phyloP scores from a whole-genome alignment of 2,113 vertebrate species.

The Madoqua kirkii region DNA sequence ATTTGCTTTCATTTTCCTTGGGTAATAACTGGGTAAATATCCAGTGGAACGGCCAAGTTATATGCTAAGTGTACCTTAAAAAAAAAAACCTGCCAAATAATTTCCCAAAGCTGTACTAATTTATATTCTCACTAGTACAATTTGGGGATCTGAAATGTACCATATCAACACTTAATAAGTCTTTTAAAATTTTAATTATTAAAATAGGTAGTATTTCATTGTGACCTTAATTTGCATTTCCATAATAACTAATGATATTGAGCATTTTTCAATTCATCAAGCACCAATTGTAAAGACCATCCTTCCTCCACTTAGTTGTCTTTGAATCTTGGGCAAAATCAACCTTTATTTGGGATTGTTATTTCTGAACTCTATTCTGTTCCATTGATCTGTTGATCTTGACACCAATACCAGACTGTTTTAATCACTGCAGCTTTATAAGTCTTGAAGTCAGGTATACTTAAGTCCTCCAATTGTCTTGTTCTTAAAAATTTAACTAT shows the following conservation, averaged over 20 bases:
- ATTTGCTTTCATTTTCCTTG: slow-evolving; percentile 25
- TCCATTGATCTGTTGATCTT: background rate
- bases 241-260: background rate
- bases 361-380: background rate
- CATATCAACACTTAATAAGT: background rate
- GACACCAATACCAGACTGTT: background rate
- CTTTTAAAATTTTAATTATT: background rate
- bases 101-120: background rate
- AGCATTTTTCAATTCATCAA: background rate
- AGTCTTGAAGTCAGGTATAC: background rate
- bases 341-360: background rate
- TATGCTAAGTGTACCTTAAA: background rate
- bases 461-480: background rate
- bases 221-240: background rate
- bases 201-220: background rate
- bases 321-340: background rate
- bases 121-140: background rate
- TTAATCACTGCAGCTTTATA: background rate
- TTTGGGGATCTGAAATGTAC: background rate
- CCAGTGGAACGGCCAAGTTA: background rate
- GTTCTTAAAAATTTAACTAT: background rate
- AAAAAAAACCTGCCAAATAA: background rate
- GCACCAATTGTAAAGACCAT: background rate
- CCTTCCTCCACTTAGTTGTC: background rate
- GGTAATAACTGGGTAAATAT: background rate